A percentile compares a stretch with the other conserved stretches of the same genome.
phyloP scores from a whole-genome alignment of 2,888 invertebrate species.

The Dexiosoma caninum region DNA sequence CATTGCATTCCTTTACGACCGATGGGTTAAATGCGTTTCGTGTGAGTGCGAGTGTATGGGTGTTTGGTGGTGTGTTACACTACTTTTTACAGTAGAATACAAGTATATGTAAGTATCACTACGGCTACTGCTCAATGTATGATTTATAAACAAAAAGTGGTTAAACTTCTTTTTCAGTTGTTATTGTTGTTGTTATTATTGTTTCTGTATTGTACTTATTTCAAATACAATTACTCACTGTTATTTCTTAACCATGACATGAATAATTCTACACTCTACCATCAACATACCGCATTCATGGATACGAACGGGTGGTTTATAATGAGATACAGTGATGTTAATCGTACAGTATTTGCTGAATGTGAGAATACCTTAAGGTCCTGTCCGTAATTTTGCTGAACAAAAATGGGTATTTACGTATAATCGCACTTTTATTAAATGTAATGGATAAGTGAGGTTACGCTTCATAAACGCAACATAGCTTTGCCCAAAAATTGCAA shows the following conservation, averaged over 20 bases:
- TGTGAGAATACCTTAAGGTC: too few relatives aligned
- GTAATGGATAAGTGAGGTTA: too few relatives aligned
- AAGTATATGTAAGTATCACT: conserved; percentile 21
- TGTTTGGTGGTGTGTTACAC: background rate
- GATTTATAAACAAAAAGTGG: conserved; percentile 44
- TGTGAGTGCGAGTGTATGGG: background rate
- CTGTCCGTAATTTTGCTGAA: too few relatives aligned
- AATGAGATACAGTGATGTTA: background rate
- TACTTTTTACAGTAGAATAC: conserved; percentile 29
- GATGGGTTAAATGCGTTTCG: conserved; percentile 12
- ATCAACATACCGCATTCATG: conserved; percentile 39
- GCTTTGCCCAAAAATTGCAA: too few relatives aligned
- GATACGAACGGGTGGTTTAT: background rate
- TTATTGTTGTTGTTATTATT: conserved; percentile 26
- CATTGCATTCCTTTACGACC: conserved; percentile 40
- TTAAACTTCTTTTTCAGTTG: conserved; percentile 48
- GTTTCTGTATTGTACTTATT: conserved; percentile 39
- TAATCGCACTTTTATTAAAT: too few relatives aligned
- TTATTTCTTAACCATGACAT: conserved; percentile 63
- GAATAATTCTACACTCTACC: conserved; percentile 49
- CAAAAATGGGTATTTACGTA: too few relatives aligned
- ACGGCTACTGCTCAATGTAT: conserved; percentile 14
- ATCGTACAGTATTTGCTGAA: too few relatives aligned
- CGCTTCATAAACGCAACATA: too few relatives aligned
- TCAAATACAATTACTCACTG: conserved; percentile 62